Base-by-base conservation (phyloP, 1,140 invertebrate genomes). In the Hylyphantes graminicola region DNA sequence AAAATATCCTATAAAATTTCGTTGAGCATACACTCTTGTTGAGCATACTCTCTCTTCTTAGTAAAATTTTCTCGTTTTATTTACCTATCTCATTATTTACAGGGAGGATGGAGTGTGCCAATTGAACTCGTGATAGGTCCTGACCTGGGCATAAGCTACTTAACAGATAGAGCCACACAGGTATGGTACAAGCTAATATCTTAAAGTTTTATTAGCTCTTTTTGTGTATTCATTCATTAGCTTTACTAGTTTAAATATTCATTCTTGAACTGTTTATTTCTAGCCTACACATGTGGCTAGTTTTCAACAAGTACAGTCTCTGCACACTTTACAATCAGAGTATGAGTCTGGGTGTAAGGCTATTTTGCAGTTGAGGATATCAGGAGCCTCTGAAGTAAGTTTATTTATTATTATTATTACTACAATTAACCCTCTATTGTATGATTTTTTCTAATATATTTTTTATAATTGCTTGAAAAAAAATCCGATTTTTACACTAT, bases 101-200 rank as follows among this genome's bases (percentile, higher is more conserved):
- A 94, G 93, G 92, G 95, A 79, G 95, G 95, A 86, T 99, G 96
- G 96, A 96, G 96, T 85, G 96, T 98, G 89, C 96, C 96, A 67
- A 95, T 97, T 68, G 96, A 98, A 88, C 91, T 99, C 87, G 94
- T 98, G 86, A 96, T 99, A 88, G 97, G 97, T 81, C 96, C 96
- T 50, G 94, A 96, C 90, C 93, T 96, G 75, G 97, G 97, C 87
- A 96, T 97, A 88, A 95, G 95, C 70, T 95, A 96, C 88, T 92
- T 94, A 86, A 95, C 94, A 79, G 94, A 95, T 19, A 63, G 84
- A 17, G 76, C 75, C n/a, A 75, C 70, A 93, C 92, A 61, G 91
- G 94, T 89, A 90, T 89, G 90, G 75, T 35, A 67, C 54, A 35
- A 53, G 7, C 51, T 51, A 53, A 53, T 15, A 7, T 55, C 13